Percentiles rank a stretch among this genome's conserved stretches.
These are phyloP conservation scores for Coelinius sp. DNA, from an alignment of 2,888 invertebrate genomes.

Conservation along the genomic window DNA sequence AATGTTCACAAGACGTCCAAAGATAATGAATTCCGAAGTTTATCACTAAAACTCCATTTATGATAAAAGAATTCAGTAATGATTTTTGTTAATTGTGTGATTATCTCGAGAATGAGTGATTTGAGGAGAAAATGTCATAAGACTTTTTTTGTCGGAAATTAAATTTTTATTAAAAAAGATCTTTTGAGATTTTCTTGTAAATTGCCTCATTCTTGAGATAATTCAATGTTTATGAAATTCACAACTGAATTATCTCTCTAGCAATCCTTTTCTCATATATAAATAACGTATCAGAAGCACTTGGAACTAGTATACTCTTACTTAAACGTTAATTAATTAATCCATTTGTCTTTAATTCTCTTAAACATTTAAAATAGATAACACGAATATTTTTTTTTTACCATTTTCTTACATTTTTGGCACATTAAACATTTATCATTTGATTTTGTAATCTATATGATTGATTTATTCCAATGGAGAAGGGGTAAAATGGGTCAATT, in stretches of 20 bases:
- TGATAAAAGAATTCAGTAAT: neutral
- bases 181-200: neutral
- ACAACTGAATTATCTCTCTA: neutral
- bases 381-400: slow-evolving; percentile 60
- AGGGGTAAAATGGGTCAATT: neutral
- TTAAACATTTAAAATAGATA: slow-evolving; percentile 67
- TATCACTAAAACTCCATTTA: neutral
- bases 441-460: slow-evolving; percentile 29
- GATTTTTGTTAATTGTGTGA: neutral
- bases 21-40: neutral
- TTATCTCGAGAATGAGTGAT: slow-evolving; percentile 1
- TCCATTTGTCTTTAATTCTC: slow-evolving; percentile 27
- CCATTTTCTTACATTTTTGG: slow-evolving; percentile 49
- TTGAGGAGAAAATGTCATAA: no score
- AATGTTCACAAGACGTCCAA: neutral
- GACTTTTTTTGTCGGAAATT: neutral
- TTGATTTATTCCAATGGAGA: neutral
- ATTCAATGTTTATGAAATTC: neutral
- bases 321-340: slow-evolving; percentile 32
- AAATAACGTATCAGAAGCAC: slow-evolving; percentile 39
- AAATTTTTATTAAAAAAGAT: neutral
- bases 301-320: neutral
- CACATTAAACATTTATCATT: slow-evolving; percentile 64
- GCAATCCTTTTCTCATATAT: slow-evolving; percentile 40
- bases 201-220: neutral